Percentiles rank a stretch among this genome's conserved stretches.
Conservation (phyloP, 2,113 vertebrate species). For the Agapornis roseicollis region DNA sequence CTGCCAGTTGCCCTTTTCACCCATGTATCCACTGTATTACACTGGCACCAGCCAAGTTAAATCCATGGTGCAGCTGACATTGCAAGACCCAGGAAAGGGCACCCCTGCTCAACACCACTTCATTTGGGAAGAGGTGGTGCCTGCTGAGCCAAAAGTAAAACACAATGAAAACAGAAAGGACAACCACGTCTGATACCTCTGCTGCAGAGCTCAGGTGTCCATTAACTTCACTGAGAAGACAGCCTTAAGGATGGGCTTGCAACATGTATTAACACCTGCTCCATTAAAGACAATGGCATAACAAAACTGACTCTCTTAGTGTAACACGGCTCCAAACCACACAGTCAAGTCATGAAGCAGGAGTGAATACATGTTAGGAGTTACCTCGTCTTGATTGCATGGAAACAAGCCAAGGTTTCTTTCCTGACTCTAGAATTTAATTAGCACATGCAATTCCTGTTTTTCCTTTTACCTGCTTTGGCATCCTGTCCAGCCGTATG, state of each 20-base stretch:
- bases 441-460: background rate
- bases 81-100: background rate
- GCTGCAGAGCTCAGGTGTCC: background rate
- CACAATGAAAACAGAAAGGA: background rate
- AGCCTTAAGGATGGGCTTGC: background rate
- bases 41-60: background rate
- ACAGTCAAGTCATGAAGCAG: background rate
- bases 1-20: background rate
- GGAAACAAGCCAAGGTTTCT: background rate
- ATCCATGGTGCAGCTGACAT: background rate
- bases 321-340: background rate
- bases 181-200: background rate
- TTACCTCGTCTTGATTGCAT: background rate
- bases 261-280: background rate
- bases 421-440: background rate
- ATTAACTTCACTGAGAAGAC: background rate
- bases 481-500: slow-evolving; percentile 1
- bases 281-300: background rate
- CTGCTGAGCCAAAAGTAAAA: background rate
- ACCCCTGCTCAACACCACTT: background rate
- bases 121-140: background rate
- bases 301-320: background rate
- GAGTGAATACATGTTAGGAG: background rate
- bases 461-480: slow-evolving; percentile 55
- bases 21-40: background rate